phyloP scores from a whole-genome alignment of 1,140 invertebrate genomes.

The Telenomus remus region DNA sequence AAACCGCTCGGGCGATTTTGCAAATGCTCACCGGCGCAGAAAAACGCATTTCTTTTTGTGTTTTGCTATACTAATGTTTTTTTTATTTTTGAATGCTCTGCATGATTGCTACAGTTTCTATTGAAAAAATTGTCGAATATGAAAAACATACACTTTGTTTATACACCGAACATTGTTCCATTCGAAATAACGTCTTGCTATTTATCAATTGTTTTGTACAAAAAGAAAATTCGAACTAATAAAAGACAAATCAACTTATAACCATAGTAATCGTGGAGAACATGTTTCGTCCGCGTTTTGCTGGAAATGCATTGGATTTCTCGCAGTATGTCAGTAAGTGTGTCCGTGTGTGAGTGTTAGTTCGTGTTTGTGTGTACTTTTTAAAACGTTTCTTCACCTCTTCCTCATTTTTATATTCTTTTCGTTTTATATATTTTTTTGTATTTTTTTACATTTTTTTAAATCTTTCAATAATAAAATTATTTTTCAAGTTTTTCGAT shows the following conservation, averaged over 20 bases:
- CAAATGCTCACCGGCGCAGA: not conserved
- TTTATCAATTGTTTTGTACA: not conserved
- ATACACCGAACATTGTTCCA: conserved; percentile 50
- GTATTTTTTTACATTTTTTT: conserved; percentile 39
- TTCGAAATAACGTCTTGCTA: conserved; percentile 6
- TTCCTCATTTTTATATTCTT: conserved; percentile 23
- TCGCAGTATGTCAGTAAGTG: conserved; percentile 3
- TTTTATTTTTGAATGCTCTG: conserved; percentile 57
- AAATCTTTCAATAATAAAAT: conserved; percentile 70
- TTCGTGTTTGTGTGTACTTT: conserved; percentile 43
- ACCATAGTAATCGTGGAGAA: conserved; percentile 53
- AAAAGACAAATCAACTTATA: conserved; percentile 14
- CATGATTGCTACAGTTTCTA: conserved; percentile 59
- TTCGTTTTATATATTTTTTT: conserved; percentile 61
- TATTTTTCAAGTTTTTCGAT: conserved; percentile 73
- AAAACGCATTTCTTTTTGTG: conserved; percentile 22
- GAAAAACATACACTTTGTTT: conserved; percentile 54
- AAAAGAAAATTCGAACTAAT: no score
- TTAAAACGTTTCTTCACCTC: conserved; percentile 57
- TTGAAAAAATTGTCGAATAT: conserved; percentile 55
- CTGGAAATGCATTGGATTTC: conserved; percentile 51
- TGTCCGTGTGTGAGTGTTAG: not conserved
- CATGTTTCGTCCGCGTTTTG: conserved; percentile 39
- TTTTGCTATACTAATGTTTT: conserved; percentile 58
- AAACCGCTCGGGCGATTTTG: not conserved